These are phyloP conservation scores for Coturnix japonica DNA, from an alignment of 2,113 vertebrate species.

Conservation along the genomic window DNA sequence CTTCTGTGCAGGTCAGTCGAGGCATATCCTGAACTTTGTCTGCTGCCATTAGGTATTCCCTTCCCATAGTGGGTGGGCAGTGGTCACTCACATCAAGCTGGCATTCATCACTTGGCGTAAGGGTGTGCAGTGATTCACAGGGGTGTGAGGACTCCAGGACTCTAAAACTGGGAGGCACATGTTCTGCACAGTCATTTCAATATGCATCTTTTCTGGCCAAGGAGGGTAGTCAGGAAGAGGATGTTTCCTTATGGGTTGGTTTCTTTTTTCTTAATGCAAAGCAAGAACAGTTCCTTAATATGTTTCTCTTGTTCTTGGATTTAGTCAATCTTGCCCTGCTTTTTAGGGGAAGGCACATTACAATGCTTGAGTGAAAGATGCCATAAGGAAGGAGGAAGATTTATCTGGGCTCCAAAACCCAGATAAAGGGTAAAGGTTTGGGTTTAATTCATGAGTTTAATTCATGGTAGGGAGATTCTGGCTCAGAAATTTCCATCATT, in stretches of 20 bases:
- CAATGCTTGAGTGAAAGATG: background rate
- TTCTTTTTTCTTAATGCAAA: background rate
- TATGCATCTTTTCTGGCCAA: background rate
- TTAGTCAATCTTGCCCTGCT: background rate
- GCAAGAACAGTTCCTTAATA: background rate
- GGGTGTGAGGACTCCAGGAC: background rate
- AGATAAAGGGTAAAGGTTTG: background rate
- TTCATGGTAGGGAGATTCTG: background rate
- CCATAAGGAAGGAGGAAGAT: background rate
- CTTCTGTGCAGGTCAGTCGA: background rate
- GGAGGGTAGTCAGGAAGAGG: background rate
- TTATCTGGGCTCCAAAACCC: background rate
- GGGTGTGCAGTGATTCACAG: fast-evolving
- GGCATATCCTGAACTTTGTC: background rate
- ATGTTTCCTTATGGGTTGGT: background rate
- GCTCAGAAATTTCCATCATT: background rate
- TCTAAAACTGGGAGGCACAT: fast-evolving
- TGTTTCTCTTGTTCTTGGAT: fast-evolving
- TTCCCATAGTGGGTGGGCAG: background rate
- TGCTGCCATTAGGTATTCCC: background rate
- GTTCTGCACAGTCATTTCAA: background rate
- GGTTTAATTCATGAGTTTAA: background rate
- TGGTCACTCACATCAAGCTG: background rate
- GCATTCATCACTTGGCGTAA: fast-evolving
- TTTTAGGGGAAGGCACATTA: background rate